Evolutionary conservation across 2,797 vertebrate species (phyloP).

Genomic region (Thaleichthys pacificus): DNA sequence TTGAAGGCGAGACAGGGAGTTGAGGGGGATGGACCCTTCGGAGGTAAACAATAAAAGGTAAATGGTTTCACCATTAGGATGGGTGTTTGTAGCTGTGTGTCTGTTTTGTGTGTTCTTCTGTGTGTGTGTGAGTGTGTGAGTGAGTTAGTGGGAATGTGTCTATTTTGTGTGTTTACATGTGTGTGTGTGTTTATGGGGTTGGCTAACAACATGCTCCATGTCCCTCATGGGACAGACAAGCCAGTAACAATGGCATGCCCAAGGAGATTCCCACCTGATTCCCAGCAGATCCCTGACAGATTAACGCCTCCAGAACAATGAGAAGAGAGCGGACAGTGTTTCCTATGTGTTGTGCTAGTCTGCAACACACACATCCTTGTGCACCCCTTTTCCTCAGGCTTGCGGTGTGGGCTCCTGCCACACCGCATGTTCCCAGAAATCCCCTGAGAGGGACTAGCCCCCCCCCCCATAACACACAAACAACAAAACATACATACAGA

Average conservation of each 20-base stretch:
- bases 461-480: not conserved
- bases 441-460: constrained; percentile 21
- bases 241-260: constrained; percentile 51
- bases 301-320: constrained; percentile 75
- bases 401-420: constrained; percentile 50
- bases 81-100: constrained; percentile 34
- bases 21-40: constrained; percentile 45
- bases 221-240: constrained; percentile 29
- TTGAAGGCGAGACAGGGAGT: constrained; percentile 51
- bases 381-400: constrained; percentile 51
- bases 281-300: constrained; percentile 69
- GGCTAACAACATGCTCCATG: constrained; percentile 1
- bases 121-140: constrained; percentile 18
- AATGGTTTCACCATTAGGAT: constrained; percentile 12
- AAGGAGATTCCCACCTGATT: constrained; percentile 73
- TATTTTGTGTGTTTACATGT: not conserved
- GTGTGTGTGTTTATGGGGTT: constrained; percentile 19
- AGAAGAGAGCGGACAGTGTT: constrained; percentile 65
- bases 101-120: not conserved
- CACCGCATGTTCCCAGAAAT: constrained; percentile 64
- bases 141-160: constrained; percentile 16
- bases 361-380: constrained; percentile 37
- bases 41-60: constrained; percentile 57
- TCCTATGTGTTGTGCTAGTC: constrained; percentile 67
- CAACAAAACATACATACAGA: not conserved